These are phyloP conservation scores for Mantis religiosa DNA, from an alignment of 2,888 invertebrate species.

Conservation along the genomic window DNA sequence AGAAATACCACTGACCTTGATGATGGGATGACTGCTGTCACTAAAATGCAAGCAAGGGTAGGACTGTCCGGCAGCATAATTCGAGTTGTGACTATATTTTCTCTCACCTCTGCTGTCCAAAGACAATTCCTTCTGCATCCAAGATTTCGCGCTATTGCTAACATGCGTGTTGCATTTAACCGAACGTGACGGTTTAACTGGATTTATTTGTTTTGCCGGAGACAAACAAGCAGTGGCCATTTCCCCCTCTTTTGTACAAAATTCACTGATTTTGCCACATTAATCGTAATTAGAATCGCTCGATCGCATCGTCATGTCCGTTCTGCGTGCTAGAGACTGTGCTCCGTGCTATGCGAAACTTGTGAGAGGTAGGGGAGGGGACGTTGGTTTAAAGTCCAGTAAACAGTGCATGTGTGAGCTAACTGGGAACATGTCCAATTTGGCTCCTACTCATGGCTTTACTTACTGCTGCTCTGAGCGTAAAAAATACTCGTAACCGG, in stretches of 20 bases:
- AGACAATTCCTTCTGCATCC: neutral
- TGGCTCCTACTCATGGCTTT: neutral
- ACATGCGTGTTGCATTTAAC: neutral
- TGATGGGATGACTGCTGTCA: neutral
- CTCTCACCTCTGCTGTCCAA: neutral
- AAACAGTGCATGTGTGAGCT: neutral
- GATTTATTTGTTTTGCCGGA: neutral
- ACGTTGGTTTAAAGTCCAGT: neutral
- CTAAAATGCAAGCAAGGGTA: neutral
- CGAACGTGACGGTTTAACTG: neutral
- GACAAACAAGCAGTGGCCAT: neutral
- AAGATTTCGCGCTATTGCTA: neutral
- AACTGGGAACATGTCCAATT: neutral
- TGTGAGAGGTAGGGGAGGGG: no score
- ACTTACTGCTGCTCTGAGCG: neutral
- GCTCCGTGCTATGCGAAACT: neutral
- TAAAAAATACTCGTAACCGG: neutral
- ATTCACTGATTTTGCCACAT: neutral
- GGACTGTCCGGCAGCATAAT: no score
- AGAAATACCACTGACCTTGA: neutral
- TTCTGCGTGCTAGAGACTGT: neutral
- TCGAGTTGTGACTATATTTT: neutral
- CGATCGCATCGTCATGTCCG: neutral
- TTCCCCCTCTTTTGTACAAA: neutral
- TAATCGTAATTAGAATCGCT: neutral